Evolutionary conservation across 2,113 vertebrate species (phyloP).

Genomic region (Collichthys lucidus): DNA sequence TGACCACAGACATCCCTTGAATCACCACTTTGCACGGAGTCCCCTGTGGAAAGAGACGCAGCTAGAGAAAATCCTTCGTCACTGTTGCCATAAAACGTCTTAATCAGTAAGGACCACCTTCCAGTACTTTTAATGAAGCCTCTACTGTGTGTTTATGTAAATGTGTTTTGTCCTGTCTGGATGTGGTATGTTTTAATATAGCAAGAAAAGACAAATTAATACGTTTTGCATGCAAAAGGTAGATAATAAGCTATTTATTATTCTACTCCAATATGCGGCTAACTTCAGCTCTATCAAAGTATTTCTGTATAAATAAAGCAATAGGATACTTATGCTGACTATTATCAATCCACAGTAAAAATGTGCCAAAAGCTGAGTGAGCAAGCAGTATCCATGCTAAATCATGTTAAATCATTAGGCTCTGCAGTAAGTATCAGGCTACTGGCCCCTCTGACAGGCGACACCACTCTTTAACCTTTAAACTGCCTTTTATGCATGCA

Average conservation of each 20-base stretch:
- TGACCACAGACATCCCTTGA: neutral
- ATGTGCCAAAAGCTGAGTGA: neutral
- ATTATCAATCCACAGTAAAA: neutral
- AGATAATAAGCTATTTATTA: no score
- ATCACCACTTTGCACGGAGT: neutral
- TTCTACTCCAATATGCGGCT: no score
- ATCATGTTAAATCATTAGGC: no score
- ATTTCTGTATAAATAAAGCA: neutral
- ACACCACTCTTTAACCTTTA: neutral
- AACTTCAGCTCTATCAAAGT: neutral
- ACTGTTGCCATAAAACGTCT: neutral
- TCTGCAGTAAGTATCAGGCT: neutral
- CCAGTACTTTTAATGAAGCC: no score
- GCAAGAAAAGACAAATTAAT: no score
- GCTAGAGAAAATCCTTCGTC: neutral
- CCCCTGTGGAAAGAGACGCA: neutral
- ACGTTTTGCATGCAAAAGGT: no score
- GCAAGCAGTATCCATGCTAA: neutral
- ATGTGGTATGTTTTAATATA: no score
- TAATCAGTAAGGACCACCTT: no score
- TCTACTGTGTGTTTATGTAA: no score
- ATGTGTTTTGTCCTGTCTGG: no score
- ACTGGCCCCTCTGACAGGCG: neutral
- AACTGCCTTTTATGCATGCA: neutral
- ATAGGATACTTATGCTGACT: neutral